These are phyloP conservation scores for Pseudomyrmex flavicornis DNA, from an alignment of 1,140 invertebrate species.

Conservation along the genomic window DNA sequence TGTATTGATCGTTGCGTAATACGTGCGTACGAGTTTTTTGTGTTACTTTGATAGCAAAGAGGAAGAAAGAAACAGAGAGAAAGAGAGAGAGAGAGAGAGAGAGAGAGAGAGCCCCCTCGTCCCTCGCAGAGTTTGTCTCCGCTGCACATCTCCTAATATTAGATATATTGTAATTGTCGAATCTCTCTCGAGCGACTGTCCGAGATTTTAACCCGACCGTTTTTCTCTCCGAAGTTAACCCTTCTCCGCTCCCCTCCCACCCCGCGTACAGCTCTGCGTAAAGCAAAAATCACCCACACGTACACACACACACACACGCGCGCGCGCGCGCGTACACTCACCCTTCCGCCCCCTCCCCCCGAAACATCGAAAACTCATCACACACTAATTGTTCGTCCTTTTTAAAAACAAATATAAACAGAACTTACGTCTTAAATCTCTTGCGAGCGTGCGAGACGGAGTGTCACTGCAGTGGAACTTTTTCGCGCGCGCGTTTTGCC, in stretches of 20 bases:
- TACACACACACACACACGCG: background rate
- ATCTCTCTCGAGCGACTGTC: constrained; percentile 27
- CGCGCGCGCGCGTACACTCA: background rate
- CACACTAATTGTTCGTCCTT: constrained; percentile 80
- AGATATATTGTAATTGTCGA: constrained; percentile 42
- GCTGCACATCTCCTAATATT: background rate
- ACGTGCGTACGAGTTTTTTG: no score
- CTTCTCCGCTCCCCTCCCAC: background rate
- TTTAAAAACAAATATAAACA: constrained; percentile 80
- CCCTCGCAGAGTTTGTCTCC: constrained; percentile 35
- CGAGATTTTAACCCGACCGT: constrained; percentile 63
- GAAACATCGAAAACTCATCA: constrained; percentile 61
- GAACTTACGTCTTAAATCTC: constrained; percentile 77
- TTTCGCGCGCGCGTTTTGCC: background rate
- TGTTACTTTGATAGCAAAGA: no score
- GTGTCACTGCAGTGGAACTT: constrained; percentile 39
- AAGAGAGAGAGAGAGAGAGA: background rate
- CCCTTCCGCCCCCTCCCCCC: constrained; percentile 32
- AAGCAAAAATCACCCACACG: constrained; percentile 44
- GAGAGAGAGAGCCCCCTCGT: constrained; percentile 33
- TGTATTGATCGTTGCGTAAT: no score
- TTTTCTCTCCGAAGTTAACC: constrained; percentile 50
- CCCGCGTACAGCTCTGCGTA: constrained; percentile 64
- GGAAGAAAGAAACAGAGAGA: no score
- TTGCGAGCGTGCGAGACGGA: constrained; percentile 38